Percentiles rank a stretch among this genome's conserved stretches.
Conservation (phyloP, 2,888 invertebrate genomes). For the Papilio protenor region DNA sequence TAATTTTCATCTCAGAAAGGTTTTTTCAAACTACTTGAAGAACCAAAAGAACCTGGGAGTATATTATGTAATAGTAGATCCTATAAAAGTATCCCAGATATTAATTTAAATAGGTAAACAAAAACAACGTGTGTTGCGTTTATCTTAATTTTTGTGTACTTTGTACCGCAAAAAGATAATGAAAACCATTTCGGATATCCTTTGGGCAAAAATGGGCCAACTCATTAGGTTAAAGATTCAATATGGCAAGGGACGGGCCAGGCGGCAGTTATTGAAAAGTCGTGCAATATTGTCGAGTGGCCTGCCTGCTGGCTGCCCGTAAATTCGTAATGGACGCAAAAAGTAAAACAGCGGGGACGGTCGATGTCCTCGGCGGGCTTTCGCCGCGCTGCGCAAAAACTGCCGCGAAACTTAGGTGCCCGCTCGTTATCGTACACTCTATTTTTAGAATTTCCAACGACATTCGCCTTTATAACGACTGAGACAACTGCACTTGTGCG, state of each 20-base stretch:
- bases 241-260: slow-evolving; percentile 73
- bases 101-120: not conserved
- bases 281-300: slow-evolving; percentile 83
- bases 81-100: no score
- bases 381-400: slow-evolving; percentile 70
- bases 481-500: not conserved
- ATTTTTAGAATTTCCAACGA: slow-evolving; percentile 69
- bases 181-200: slow-evolving; percentile 43
- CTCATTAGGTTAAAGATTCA: slow-evolving; percentile 77
- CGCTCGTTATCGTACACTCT: slow-evolving; percentile 58
- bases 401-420: slow-evolving; percentile 68
- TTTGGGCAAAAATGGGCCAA: slow-evolving; percentile 52
- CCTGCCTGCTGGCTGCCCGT: slow-evolving; percentile 73
- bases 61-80: no score
- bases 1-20: not conserved
- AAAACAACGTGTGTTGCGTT: not conserved
- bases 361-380: slow-evolving; percentile 61
- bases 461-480: slow-evolving; percentile 22
- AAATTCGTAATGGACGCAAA: slow-evolving; percentile 83
- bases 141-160: not conserved
- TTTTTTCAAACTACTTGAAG: not conserved
- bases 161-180: slow-evolving; percentile 14
- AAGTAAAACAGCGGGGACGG: slow-evolving; percentile 73
- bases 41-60: no score
- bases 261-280: slow-evolving; percentile 83